Percentiles rank a stretch among this genome's conserved stretches.
These are phyloP conservation scores for Meteorus cinctellus DNA, from an alignment of 2,888 invertebrate genomes.

Conservation along the genomic window DNA sequence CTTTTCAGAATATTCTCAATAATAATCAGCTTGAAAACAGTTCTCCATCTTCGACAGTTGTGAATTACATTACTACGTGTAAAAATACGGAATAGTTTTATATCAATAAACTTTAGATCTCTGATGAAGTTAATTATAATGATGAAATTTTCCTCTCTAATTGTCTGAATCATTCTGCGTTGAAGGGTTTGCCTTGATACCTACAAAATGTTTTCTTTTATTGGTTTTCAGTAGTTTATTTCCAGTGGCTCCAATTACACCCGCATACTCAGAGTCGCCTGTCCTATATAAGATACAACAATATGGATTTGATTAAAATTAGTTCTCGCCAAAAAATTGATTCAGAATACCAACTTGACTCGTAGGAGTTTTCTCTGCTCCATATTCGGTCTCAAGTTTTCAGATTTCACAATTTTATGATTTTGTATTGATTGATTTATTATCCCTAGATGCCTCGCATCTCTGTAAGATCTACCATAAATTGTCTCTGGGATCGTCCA, in stretches of 20 bases:
- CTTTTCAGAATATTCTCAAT: background rate
- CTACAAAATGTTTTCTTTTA: background rate
- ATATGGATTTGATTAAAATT: background rate
- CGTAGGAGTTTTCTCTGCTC: constrained; percentile 60
- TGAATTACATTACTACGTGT: background rate
- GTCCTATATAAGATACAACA: constrained; percentile 52
- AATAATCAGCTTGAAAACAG: background rate
- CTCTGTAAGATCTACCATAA: constrained; percentile 56
- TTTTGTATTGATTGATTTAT: background rate
- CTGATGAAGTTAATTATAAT: background rate
- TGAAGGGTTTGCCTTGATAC: background rate
- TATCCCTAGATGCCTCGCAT: constrained; percentile 53
- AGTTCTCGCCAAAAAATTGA: no score
- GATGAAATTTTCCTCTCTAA: background rate
- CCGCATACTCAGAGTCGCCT: constrained; percentile 59
- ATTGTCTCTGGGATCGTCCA: constrained; percentile 61
- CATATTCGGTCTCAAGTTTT: constrained; percentile 53
- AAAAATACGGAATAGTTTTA: constrained; percentile 3
- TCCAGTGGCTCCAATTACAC: constrained; percentile 56
- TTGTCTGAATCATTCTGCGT: background rate
- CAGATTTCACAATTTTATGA: constrained; percentile 47
- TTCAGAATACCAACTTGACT: constrained; percentile 51
- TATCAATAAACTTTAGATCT: background rate
- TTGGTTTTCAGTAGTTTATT: constrained; percentile 51
- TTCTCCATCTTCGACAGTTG: background rate